These are phyloP conservation scores for Antheraea pernyi DNA, from an alignment of 1,140 invertebrate species.

Conservation along the genomic window DNA sequence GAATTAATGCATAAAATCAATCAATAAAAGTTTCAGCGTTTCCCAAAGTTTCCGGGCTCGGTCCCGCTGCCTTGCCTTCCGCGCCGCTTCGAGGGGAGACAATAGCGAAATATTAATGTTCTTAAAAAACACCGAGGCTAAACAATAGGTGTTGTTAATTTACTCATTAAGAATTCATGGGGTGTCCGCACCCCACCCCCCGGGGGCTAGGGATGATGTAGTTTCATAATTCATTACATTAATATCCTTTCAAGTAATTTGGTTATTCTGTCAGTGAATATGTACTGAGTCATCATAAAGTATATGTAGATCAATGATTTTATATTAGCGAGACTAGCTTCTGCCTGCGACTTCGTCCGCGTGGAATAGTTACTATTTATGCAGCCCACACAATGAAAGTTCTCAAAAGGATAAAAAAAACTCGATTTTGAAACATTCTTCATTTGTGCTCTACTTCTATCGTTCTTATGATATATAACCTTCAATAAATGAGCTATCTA, in stretches of 20 bases:
- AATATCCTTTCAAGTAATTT: conserved; percentile 6
- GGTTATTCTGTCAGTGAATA: background rate
- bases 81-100: conserved; percentile 32
- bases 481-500: no score
- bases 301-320: no score
- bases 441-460: no score
- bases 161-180: conserved; percentile 74
- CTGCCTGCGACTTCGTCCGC: no score
- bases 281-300: background rate
- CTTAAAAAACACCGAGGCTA: conserved; percentile 65
- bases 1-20: conserved; percentile 73
- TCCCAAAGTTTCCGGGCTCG: conserved; percentile 59
- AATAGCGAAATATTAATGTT: conserved; percentile 73
- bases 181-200: conserved; percentile 29
- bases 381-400: no score
- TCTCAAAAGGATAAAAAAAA: no score
- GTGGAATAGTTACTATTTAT: no score
- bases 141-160: conserved; percentile 77
- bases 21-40: conserved; percentile 59
- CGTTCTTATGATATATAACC: no score
- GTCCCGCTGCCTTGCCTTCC: conserved; percentile 23
- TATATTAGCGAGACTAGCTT: no score
- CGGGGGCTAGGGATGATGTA: conserved; percentile 4
- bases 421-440: no score
- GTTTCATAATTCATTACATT: conserved; percentile 35